Evolutionary conservation across 2,797 vertebrate species (phyloP).

Genomic region (Xiphophorus birchmanni): DNA sequence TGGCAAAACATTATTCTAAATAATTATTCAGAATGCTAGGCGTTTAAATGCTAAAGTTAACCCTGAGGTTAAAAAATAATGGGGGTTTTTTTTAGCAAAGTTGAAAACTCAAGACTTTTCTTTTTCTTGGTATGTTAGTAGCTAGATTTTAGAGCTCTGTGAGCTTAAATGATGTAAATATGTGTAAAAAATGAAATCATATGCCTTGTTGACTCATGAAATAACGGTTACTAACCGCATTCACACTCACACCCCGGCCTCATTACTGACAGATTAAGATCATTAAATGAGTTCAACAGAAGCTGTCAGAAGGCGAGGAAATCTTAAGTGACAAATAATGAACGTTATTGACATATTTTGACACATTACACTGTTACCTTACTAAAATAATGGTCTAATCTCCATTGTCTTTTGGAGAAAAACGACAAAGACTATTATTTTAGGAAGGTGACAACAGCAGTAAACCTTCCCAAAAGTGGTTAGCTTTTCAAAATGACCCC

Average conservation of each 20-base stretch:
- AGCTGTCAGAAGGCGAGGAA: too few species aligned
- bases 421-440: too few species aligned
- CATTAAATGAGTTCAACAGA: neutral
- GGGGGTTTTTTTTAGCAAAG: too few species aligned
- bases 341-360: neutral
- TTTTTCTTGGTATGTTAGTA: too few species aligned
- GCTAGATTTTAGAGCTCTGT: neutral
- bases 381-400: too few species aligned
- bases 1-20: neutral
- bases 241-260: neutral
- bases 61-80: slow-evolving; percentile 8
- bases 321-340: neutral
- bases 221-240: neutral
- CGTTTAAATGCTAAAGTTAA: slow-evolving; percentile 11
- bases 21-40: neutral
- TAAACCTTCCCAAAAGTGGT: neutral
- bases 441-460: neutral
- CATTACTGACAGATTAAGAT: neutral
- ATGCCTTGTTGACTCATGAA: neutral
- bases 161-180: neutral
- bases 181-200: neutral
- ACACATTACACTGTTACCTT: neutral
- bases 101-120: too few species aligned
- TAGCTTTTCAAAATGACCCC: neutral
- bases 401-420: too few species aligned